Conservation (phyloP, 2,113 vertebrate genomes). For the Ivindomyrus marchei region DNA sequence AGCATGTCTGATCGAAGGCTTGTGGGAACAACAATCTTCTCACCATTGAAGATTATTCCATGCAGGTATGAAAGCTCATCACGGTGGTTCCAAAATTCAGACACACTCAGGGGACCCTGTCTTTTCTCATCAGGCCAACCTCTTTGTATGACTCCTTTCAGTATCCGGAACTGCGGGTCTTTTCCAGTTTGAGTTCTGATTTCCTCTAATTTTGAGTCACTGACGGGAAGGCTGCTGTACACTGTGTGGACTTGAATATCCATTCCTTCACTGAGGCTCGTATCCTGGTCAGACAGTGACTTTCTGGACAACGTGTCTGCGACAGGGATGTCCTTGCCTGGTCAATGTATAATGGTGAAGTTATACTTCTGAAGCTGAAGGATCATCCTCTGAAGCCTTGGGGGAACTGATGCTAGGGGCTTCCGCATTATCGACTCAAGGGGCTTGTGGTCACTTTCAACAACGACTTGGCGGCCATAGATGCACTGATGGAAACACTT, state of each 20-base stretch:
- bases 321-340: constrained; percentile 24
- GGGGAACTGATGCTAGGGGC: constrained; percentile 8
- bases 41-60: constrained; percentile 26
- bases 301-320: constrained; percentile 23
- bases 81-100: constrained; percentile 26
- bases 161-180: neutral
- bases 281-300: neutral
- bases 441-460: constrained; percentile 28
- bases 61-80: constrained; percentile 9
- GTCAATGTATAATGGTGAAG: constrained; percentile 10
- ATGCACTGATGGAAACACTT: constrained; percentile 25
- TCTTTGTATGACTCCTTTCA: neutral
- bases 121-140: constrained; percentile 18
- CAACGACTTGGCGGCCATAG: neutral
- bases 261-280: constrained; percentile 22
- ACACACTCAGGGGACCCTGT: neutral
- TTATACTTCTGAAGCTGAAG: constrained; percentile 25
- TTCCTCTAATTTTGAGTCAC: neutral
- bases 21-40: constrained; percentile 21
- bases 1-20: constrained; percentile 11
- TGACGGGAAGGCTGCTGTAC: neutral
- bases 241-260: constrained; percentile 18
- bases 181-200: neutral
- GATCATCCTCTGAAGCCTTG: constrained; percentile 27
- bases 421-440: constrained; percentile 22